phyloP scores from a whole-genome alignment of 2,888 invertebrate species.

The Penaeus monodon region DNA sequence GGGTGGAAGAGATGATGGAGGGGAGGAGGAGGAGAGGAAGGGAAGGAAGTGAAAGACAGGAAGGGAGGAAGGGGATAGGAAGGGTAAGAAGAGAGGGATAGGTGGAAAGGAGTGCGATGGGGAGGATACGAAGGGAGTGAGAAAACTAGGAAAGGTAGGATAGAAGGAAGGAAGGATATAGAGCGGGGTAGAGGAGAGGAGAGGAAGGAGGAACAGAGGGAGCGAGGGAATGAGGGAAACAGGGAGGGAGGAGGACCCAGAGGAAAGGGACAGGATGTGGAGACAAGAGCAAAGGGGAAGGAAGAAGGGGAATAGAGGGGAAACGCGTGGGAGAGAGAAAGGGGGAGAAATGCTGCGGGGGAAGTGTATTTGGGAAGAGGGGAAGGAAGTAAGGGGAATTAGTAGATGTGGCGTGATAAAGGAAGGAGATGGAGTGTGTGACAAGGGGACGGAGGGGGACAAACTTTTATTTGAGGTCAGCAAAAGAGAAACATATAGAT shows the following conservation, averaged over 20 bases:
- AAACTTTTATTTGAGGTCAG: neutral
- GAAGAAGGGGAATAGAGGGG: too few species aligned
- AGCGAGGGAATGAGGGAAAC: neutral
- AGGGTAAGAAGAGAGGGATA: too few species aligned
- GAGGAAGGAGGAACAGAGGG: neutral
- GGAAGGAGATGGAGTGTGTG: constrained; percentile 1
- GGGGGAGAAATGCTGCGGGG: neutral
- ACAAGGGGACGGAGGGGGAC: neutral
- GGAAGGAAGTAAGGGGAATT: neutral
- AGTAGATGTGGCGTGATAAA: neutral
- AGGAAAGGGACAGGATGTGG: too few species aligned
- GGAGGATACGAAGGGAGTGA: neutral
- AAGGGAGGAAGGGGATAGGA: neutral
- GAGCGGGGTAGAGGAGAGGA: neutral
- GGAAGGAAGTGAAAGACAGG: neutral
- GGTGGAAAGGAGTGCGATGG: neutral
- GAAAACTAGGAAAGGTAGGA: too few species aligned
- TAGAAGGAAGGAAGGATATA: neutral
- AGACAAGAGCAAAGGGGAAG: too few species aligned
- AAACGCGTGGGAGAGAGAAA: neutral
- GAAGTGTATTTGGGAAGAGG: constrained; percentile 1
- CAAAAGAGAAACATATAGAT: neutral
- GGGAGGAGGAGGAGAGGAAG: neutral
- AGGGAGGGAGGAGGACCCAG: too few species aligned
- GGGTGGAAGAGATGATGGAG: neutral